These are phyloP conservation scores for Erebia palarica DNA, from an alignment of 2,888 invertebrate genomes.

Conservation along the genomic window DNA sequence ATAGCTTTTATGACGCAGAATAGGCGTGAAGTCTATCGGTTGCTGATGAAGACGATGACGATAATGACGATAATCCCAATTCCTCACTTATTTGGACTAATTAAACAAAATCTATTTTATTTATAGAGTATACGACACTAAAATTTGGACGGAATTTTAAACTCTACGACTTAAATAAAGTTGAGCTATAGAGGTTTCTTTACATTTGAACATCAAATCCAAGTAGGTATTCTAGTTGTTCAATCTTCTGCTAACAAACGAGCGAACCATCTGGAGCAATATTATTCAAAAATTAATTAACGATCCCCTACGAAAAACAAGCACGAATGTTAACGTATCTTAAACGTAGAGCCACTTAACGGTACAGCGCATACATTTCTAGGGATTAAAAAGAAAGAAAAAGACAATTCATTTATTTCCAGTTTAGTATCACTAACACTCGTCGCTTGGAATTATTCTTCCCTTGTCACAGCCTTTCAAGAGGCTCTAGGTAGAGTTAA, in stretches of 20 bases:
- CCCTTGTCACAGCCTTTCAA: conserved; percentile 45
- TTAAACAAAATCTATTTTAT: too few relatives aligned
- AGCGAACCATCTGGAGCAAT: neutral
- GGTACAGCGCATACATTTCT: conserved; percentile 38
- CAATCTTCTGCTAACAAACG: neutral
- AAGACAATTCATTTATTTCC: conserved; percentile 49
- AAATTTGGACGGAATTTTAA: too few relatives aligned
- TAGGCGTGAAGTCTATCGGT: too few relatives aligned
- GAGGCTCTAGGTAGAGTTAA: conserved; percentile 35
- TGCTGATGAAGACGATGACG: too few relatives aligned
- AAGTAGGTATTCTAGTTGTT: neutral
- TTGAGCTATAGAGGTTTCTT: too few relatives aligned
- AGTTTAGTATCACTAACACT: conserved; percentile 57
- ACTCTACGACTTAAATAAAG: too few relatives aligned
- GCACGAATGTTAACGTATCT: conserved; percentile 8
- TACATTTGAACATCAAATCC: too few relatives aligned
- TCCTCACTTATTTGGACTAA: too few relatives aligned
- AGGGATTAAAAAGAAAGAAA: conserved; percentile 48
- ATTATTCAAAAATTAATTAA: conserved; percentile 9
- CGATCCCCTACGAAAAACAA: conserved; percentile 1
- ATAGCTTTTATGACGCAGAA: too few relatives aligned
- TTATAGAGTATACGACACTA: too few relatives aligned
- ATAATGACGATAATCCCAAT: too few relatives aligned
- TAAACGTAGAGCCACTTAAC: conserved; percentile 34
- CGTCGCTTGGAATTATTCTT: conserved; percentile 58